Base-by-base conservation (phyloP, 2,797 vertebrate species). In the Gambusia yucatana region DNA sequence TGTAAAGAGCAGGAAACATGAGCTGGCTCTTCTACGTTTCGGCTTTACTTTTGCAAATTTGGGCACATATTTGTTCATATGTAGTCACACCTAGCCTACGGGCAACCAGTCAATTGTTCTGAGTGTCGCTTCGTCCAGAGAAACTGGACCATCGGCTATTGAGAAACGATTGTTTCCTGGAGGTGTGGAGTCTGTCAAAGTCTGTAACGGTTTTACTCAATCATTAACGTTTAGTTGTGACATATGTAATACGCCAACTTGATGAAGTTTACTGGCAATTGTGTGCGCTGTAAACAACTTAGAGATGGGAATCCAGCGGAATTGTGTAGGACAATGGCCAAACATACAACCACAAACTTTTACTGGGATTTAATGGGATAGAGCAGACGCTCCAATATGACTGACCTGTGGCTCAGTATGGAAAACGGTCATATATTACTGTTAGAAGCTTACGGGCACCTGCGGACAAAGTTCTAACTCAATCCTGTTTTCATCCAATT, bases 1-100 rank as follows among this genome's bases (percentile, higher is more conserved):
- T 69, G 61, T 74, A 48, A 1, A 28, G 30, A 76, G 9, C n/a
- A 79, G 84, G 81, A 77, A 52, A 77, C 71, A 6, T 25, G 3
- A 48, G 3, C 11, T 14, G 44, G 8, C 4, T 4, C 11, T 65
- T 36, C 20, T 17, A 6, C 36, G 46, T 41, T 43, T 47, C 3
- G 5, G 47, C 47, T 48, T 67, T 76, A 33, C 39, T 36, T 6
- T 33, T 30, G 8, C 28, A 63, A 36, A 28, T 28, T 11, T 25
- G 22, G 50, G 9, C 50, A 52, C 50, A 10, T 3, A 25, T 25
- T 25, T 52, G 25, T 8, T 4, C 16, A 14, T 30, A 71, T 8
- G 69, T 6, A 44, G n/a, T 28, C 10, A 28, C 52, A 28, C 10
- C 25, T 11, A 28, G 52, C 25, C 52, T 11, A 0, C 10, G 2